Base-by-base conservation (phyloP, 2,113 vertebrate species). In the Odontophorus gujanensis region DNA sequence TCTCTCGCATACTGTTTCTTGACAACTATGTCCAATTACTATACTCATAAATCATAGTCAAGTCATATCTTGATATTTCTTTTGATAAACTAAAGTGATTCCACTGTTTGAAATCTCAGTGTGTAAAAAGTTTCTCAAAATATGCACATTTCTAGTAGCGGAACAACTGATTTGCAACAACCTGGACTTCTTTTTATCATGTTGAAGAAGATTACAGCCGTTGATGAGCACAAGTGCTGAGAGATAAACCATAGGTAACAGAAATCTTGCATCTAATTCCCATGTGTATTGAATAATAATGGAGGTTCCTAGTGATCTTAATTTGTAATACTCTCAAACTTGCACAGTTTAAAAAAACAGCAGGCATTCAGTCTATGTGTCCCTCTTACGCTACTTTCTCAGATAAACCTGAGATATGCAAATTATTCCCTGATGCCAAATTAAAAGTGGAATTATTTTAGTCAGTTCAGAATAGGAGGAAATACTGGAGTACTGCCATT, bases 41-140 rank as follows among this genome's bases (percentile, higher is more conserved):
- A 30, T 10, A 84, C 17, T 22, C 22, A 68, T 84, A 93, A 95
- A 90, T 65, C 38, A 45, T 11, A 71, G 34, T 51, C 61, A 77
- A 4, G 20, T 38, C 21, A 22, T 25, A 75, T 25, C 25, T 50
- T 71, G 19, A 2, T 59, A 84, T 55, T 92, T 78, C 12, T 75
- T 90, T 24, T 45, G 38, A 81, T 58, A 78, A 69, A 45, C 5
- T 55, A 92, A 81, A 28, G 8, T 73, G 26, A 81, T 20, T 63
- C 10, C 17, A 32, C 3, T 59, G 58, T 20, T 51, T 81, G 34
- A 77, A 88, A 78, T 42, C 5, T n/a, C 34, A 61, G 36, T 6
- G 20, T 65, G 59, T 7, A 13, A 36, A 47, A 58, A 1, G 40
- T 20, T 38, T 12, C 8, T 3, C n/a, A 2, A 89, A 66, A 80